These are phyloP conservation scores for Hemithea aestivaria DNA, from an alignment of 2,888 invertebrate species.

Conservation along the genomic window DNA sequence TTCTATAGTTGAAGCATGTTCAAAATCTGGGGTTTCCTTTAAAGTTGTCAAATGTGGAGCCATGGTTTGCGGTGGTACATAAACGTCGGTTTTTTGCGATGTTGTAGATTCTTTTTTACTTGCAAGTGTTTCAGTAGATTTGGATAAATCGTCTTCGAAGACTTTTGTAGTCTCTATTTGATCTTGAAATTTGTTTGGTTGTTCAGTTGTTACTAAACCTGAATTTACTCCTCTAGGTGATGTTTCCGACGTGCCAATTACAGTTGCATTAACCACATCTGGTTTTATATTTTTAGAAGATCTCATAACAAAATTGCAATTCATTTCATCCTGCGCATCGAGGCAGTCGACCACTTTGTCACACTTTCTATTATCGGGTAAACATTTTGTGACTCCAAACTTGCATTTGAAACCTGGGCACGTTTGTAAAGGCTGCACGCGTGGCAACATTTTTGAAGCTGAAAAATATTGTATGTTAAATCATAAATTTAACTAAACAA, in stretches of 20 bases:
- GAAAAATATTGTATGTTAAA: conserved; percentile 5
- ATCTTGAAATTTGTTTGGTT: not conserved
- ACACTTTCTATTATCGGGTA: conserved; percentile 82
- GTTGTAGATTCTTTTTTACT: not conserved
- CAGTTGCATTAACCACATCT: conserved; percentile 4
- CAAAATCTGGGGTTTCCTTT: conserved; percentile 23
- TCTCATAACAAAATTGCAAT: conserved; percentile 73
- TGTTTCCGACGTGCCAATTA: conserved; percentile 10
- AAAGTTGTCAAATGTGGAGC: not conserved
- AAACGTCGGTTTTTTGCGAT: not conserved
- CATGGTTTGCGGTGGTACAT: conserved; percentile 4
- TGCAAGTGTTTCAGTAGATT: not conserved
- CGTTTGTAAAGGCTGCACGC: conserved; percentile 73
- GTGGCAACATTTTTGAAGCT: conserved; percentile 71
- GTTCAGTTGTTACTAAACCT: not conserved
- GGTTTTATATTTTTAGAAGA: conserved; percentile 15
- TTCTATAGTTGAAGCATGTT: conserved; percentile 44
- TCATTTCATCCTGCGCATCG: conserved; percentile 88
- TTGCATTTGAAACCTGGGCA: conserved; percentile 88
- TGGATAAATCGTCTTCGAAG: no score
- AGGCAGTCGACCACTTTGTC: conserved; percentile 87
- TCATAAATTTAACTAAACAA: not conserved
- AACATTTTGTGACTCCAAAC: conserved; percentile 82
- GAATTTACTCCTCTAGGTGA: conserved; percentile 13
- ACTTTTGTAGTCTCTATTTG: not conserved